phyloP scores from a whole-genome alignment of 2,888 invertebrate genomes.

The Rapana venosa region DNA sequence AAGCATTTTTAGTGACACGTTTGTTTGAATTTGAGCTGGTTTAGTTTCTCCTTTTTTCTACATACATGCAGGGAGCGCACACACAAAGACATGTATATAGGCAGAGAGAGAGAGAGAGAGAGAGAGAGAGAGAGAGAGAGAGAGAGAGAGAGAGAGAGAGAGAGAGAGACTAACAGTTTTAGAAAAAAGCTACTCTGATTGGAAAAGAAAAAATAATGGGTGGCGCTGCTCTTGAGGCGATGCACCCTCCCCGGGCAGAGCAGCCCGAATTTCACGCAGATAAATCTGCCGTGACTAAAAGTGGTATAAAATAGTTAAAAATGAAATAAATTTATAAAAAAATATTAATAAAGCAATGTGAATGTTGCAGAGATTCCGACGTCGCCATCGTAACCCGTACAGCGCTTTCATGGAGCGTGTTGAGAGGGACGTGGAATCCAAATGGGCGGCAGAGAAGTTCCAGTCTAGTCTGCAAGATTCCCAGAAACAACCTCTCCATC shows the following conservation, averaged over 20 bases:
- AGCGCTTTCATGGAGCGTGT: slow-evolving; percentile 75
- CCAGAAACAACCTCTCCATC: background rate
- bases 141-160: background rate
- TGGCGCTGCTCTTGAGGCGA: too few species aligned
- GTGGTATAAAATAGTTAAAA: too few species aligned
- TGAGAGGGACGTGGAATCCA: slow-evolving; percentile 60
- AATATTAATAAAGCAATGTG: background rate
- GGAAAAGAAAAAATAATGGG: too few species aligned
- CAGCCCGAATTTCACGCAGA: too few species aligned
- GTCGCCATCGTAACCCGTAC: slow-evolving; percentile 69
- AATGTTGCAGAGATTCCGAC: slow-evolving; percentile 69
- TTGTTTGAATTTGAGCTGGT: background rate
- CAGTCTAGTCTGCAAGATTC: slow-evolving; percentile 23
- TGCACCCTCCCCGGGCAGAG: too few species aligned
- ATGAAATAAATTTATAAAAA: background rate
- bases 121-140: background rate
- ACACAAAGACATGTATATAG: background rate
- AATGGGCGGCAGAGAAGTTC: slow-evolving; percentile 66
- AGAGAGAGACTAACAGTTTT: background rate
- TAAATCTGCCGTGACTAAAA: too few species aligned
- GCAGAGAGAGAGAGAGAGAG: background rate
- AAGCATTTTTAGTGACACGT: background rate
- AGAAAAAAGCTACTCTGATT: background rate
- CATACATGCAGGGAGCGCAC: background rate
- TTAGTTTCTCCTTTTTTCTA: background rate